Evolutionary conservation across 2,113 vertebrate genomes (phyloP).

Genomic region (Desmodus rotundus): DNA sequence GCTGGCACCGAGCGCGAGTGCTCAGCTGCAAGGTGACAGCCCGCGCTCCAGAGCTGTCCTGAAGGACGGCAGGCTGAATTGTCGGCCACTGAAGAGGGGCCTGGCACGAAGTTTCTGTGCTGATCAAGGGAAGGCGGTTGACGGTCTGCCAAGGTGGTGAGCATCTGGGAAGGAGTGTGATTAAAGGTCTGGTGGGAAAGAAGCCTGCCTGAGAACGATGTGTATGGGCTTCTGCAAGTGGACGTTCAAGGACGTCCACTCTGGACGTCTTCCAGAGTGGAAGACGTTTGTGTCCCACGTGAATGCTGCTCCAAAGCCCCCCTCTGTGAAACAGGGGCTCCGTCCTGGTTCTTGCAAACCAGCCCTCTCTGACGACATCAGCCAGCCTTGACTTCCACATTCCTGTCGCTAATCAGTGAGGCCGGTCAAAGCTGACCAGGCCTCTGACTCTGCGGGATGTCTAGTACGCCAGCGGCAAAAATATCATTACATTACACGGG

Average conservation of each 20-base stretch:
- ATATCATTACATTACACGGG: not conserved
- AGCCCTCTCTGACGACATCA: not conserved
- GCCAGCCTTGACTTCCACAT: not conserved
- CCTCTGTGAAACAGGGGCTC: not conserved
- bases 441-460: not conserved
- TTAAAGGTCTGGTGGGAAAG: not conserved
- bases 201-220: not conserved
- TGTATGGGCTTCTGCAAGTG: not conserved
- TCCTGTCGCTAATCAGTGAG: not conserved
- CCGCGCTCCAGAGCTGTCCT: not conserved
- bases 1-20: too few species aligned
- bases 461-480: not conserved
- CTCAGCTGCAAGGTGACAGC: too few species aligned
- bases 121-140: not conserved
- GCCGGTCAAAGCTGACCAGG: not conserved
- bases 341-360: not conserved
- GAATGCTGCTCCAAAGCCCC: not conserved
- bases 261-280: too few species aligned
- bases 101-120: not conserved
- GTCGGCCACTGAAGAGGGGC: not conserved
- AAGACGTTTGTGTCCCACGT: not conserved
- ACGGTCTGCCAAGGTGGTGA: not conserved
- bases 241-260: not conserved
- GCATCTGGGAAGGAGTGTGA: not conserved
- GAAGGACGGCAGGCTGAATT: not conserved